Evolutionary conservation across 1,140 invertebrate species (phyloP), one percentile per base, ranked within the genome.

Genomic region (Lordiphosa stackelbergi): DNA sequence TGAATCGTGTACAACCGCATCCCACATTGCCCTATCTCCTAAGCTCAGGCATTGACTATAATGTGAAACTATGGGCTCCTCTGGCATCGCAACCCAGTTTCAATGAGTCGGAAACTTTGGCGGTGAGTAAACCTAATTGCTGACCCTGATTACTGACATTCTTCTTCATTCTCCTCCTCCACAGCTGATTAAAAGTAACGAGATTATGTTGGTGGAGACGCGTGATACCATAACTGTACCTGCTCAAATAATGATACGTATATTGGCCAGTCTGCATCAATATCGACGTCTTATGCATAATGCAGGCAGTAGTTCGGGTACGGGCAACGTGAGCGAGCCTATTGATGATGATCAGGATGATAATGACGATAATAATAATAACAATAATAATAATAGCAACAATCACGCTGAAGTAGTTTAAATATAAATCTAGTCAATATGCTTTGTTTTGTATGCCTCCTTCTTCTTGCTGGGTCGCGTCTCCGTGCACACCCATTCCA

Each of bases 11-110:
- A 0, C 94, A 95, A 77, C 95, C 96, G 0, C 95, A 97, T 89
- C 95, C 95, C 0, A 92, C 89, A 60, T 88, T 95, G 54, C 95
- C 95, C 52, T 91, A 96, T 66, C 81, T 97, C 4, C 95, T 95
- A 0, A 94, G 95, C 5, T 96, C 95, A 59, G 96, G 96, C 6
- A 96, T 97, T 56, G 96, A 97, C 85, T 95, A 97, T 87, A 94
- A 97, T 84, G 91, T 97, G 6, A 97, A 97, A 88, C 86, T 97
- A 0, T 97, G 95, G 95, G 90, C 93, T 3, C 95, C 95, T 1
- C 85, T 91, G 9, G 90, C 90, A 8, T 88, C 91, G 5, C 89
- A 91, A 45, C 75, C 88, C 0, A 88, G 63, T 11, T 96, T 95
- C 88, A 91, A 95, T 86, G 87, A 88, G n/a, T 89, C 88, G 46